Evolutionary conservation across 2,113 vertebrate genomes (phyloP), one percentile per base, ranked within the genome.

Genomic region (Oncorhynchus mykiss): DNA sequence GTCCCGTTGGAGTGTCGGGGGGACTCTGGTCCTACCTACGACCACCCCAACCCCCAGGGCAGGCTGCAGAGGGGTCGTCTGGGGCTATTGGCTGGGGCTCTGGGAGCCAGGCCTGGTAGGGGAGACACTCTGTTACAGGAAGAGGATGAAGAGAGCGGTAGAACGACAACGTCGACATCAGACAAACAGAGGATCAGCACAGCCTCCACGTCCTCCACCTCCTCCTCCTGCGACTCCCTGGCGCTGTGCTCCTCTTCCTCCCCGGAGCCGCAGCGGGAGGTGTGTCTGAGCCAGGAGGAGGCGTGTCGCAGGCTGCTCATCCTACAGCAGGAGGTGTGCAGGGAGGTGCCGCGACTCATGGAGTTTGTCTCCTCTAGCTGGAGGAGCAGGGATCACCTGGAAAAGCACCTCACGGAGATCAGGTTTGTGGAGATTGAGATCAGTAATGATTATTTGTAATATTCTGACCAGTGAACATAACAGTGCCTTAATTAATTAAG

Each of bases 301-400:
- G 96, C 92, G 49, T 91, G 91, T 54, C 93, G 92, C 77, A 91
- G 60, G 0, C 87, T 95, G 2, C 90, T 91, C 0, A 87, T 88
- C 5, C 89, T 99, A 16, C 96, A 97, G 86, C 94, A 95, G 6
- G 75, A 87, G 0, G 92, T 99, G 77, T 93, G 90, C 70, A 88
- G 79, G 70, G 93, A 95, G 0, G 85, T 96, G 0, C 93, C 94
- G 0, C 83, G 84, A 48, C 91, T 99, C 67, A 96, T 97, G 95
- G 92, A 95, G 20, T 99, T 96, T 3, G 97, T 99, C 5, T 98
- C 95, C 31, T 96, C 96, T 76, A 92, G 85, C 48, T 99, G 97
- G 97, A 93, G 97, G 79, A 76, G 90, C 83, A 91, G 87, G 74
- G 91, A 94, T 71, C 91, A 95, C 65, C 89, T 99, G 69, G 93